Evolutionary conservation across 2,888 invertebrate genomes (phyloP), one percentile per base, ranked within the genome.

Genomic region (Diaprepes abbreviatus): DNA sequence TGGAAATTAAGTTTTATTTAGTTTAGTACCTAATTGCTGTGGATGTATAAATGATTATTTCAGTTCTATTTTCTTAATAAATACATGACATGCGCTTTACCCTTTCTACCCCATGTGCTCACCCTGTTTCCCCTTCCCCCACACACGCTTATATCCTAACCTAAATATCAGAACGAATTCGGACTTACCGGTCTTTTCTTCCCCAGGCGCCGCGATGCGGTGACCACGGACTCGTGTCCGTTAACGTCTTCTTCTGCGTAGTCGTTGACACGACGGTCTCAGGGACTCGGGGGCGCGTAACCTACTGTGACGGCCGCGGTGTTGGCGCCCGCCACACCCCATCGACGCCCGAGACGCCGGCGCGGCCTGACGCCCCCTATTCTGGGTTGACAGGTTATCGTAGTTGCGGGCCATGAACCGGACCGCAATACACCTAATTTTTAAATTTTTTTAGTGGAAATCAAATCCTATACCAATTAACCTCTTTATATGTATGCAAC

Each of bases 261-360:
- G 68, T 48, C 59, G 59, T 63, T 63, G 77, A 74, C 74, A 77
- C 76, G 75, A 74, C 74, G 77, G 74, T 28, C 66, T 57, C 58
- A 33, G 69, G 73, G 80, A 78, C 80, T 55, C 57, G 59, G 69
- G 73, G 80, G 78, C 80, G 80, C 83, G 82, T 82, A 79, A 78
- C 77, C 78, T 78, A 83, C 83, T 83, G 82, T 79, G 80, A 82
- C 78, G 79, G 77, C 74, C 77, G 79, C 79, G 77, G 74, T 78
- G 78, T 78, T 79, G 81, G 79, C 78, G 79, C 82, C 82, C 83
- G 83, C 83, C 83, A 83, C 83, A 83, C 83, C 83, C 83, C 83
- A 82, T 75, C 71, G 76, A 66, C 75, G 76, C 70, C 66, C 73
- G 81, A 74, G 79, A 82, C 83, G 83, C 82, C 81, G 81, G 82